phyloP scores from a whole-genome alignment of 2,797 vertebrate genomes.

The Hippocampus kuda region DNA sequence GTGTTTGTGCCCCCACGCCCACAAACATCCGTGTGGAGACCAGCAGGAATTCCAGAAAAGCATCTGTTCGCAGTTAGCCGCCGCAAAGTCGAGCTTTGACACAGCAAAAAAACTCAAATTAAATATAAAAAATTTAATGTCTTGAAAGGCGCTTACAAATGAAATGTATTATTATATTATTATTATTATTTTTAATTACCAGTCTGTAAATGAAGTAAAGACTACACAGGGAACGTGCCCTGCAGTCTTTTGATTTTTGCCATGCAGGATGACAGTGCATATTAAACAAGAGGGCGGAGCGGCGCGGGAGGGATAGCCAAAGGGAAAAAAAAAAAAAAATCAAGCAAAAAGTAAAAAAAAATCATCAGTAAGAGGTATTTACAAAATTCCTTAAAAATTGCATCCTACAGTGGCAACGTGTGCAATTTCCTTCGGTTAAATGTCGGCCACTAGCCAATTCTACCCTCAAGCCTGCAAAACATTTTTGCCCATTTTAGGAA shows the following conservation, averaged over 20 bases:
- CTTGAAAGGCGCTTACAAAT: no score
- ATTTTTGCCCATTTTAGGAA: not conserved
- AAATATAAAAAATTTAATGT: not conserved
- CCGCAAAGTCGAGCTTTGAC: not conserved
- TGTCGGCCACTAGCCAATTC: no score
- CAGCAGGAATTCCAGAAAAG: constrained; percentile 1
- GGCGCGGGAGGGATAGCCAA: no score
- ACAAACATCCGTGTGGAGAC: not conserved
- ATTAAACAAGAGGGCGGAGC: not conserved
- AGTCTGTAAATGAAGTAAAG: not conserved
- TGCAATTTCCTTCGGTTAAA: no score
- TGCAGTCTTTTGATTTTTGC: not conserved
- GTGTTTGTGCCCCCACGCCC: not conserved
- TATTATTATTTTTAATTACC: not conserved
- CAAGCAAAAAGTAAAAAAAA: not conserved
- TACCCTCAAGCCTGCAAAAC: not conserved
- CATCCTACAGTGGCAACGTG: no score
- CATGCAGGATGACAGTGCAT: not conserved
- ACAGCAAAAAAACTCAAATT: not conserved
- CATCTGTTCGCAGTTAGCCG: not conserved
- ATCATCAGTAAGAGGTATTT: no score
- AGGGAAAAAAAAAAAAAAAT: not conserved
- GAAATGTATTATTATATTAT: no score
- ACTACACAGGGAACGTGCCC: not conserved
- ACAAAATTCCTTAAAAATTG: no score